Evolutionary conservation across 2,113 vertebrate genomes (phyloP), one percentile per base, ranked within the genome.

Genomic region (Dromaius novaehollandiae): DNA sequence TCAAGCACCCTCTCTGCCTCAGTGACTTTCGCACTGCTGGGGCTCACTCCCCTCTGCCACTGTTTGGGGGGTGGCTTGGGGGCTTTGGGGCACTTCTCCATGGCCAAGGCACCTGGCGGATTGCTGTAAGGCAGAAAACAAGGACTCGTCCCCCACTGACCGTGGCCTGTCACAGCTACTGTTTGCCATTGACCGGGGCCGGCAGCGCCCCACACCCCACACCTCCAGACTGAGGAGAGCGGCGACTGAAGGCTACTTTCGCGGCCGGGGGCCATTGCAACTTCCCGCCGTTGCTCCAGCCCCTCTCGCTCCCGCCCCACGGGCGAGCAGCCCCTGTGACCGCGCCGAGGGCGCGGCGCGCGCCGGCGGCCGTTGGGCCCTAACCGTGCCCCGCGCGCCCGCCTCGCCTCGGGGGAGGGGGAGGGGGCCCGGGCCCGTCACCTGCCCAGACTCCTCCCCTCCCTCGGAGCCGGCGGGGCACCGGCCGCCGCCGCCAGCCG

Each of bases 221-320:
- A 9, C 38, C 40, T 18, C 21, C 6, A 44, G 12, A 28, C 10
- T 25, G 51, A 4, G 51, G 64, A 2, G 21, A 44, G 90, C 44
- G 9, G 12, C 1, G 65, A 2, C 75, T 2, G 36, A 56, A 60
- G 21, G 2, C 9, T 13, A 5, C 65, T 61, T 9, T 46, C 63
- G 46, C 1, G 30, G 7, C 9, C 19, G 5, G n/a, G 85, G 65
- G 78, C 75, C 60, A 14, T 7, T 9, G 24, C 78, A 38, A 9
- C 55, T 89, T n/a, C 58, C 68, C 76, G 0, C 25, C 13, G 40
- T 1, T 2, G 0, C 82, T 32, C 8, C 20, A 3, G 21, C 13
- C 30, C 4, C 8, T 7, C 40, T 34, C 24, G 51, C 1, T 13
- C 26, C 60, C 58, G 8, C 58, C 34, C 40, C 16, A 24, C 15